These are phyloP conservation scores for Microcebus lehilahytsara DNA, from an alignment of 2,113 vertebrate species.

Conservation along the genomic window DNA sequence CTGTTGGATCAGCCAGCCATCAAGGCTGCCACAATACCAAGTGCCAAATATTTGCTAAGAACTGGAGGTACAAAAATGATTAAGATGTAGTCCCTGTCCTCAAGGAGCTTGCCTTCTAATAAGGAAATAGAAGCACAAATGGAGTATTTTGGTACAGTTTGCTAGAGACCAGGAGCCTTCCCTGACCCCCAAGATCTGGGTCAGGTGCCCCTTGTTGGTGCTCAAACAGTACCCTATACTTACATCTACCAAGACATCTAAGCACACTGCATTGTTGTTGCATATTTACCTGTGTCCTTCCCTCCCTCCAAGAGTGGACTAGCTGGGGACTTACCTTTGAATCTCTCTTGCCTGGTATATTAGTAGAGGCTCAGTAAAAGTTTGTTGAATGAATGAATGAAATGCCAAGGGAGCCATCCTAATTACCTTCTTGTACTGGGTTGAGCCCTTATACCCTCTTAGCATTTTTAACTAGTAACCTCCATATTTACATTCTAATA, in stretches of 20 bases:
- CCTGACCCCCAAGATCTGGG: background rate
- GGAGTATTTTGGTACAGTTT: background rate
- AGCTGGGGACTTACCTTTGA: background rate
- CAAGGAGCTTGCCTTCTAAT: background rate
- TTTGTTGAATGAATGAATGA: background rate
- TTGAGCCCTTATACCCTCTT: background rate
- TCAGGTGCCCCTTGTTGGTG: background rate
- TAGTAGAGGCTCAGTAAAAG: background rate
- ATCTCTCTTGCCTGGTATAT: background rate
- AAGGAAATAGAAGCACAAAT: background rate
- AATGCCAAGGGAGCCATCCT: background rate
- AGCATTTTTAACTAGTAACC: background rate
- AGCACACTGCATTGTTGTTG: background rate
- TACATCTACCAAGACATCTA: background rate
- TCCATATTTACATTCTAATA: background rate
- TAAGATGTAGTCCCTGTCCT: background rate
- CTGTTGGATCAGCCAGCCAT: background rate
- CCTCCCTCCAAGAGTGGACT: background rate
- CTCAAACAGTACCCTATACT: background rate
- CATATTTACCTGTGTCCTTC: background rate
- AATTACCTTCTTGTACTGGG: background rate
- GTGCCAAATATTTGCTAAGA: background rate
- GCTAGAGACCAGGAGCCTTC: background rate
- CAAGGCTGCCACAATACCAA: background rate
- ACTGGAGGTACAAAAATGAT: background rate